These are phyloP conservation scores for Lophura nycthemera DNA, from an alignment of 2,113 vertebrate genomes.

Conservation along the genomic window DNA sequence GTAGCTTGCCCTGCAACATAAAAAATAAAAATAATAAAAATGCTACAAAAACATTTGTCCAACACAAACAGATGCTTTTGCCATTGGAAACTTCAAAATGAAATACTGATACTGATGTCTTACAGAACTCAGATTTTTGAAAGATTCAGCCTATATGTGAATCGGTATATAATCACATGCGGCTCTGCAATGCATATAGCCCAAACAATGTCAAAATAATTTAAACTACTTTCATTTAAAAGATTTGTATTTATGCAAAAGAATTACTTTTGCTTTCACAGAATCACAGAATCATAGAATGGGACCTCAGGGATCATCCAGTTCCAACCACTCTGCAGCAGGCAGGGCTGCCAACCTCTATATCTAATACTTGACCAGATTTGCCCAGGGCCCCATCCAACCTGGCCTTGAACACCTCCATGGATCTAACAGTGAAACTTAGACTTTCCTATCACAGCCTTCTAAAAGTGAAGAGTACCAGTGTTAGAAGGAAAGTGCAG, in stretches of 20 bases:
- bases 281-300: too few species aligned
- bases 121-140: background rate
- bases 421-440: background rate
- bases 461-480: background rate
- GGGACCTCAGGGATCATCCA: too few species aligned
- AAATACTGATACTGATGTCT: background rate
- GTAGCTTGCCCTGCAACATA: background rate
- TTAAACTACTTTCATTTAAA: background rate
- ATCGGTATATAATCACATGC: background rate
- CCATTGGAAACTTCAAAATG: background rate
- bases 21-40: background rate
- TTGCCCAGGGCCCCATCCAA: too few species aligned
- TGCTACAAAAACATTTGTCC: background rate
- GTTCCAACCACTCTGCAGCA: too few species aligned
- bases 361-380: too few species aligned
- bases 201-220: background rate
- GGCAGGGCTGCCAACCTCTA: too few species aligned
- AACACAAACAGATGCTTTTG: background rate
- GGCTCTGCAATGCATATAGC: background rate
- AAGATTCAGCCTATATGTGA: background rate
- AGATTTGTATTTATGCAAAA: background rate
- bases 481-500: background rate
- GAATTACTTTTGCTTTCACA: background rate
- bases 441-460: background rate
- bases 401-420: too few species aligned